Evolutionary conservation across 2,113 vertebrate species (phyloP).

Genomic region (Clarias batrachus): DNA sequence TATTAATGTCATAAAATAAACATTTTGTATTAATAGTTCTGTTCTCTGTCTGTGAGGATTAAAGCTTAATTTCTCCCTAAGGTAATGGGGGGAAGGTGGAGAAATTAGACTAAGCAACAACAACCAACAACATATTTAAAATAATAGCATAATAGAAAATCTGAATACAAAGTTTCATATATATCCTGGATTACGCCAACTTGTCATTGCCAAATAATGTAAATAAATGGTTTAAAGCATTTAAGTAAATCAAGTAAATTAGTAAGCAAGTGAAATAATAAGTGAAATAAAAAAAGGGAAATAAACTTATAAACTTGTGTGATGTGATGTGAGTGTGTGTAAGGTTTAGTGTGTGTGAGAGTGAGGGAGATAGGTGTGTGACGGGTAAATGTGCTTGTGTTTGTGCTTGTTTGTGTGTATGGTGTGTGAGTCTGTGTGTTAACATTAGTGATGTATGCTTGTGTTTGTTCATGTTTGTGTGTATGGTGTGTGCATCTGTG

Average conservation of each 20-base stretch:
- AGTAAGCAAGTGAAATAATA: not conserved
- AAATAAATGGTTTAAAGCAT: not conserved
- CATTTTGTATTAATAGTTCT: conserved; percentile 5
- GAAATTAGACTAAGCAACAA: not conserved
- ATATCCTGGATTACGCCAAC: not conserved
- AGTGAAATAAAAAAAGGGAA: no score
- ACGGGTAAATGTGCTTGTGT: no score
- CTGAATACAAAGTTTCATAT: not conserved
- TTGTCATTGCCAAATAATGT: not conserved
- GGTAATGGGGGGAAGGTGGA: not conserved
- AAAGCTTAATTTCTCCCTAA: not conserved
- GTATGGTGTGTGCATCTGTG: no score
- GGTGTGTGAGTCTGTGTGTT: no score
- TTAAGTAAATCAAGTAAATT: not conserved
- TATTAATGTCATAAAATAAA: not conserved
- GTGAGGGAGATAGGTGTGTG: no score
- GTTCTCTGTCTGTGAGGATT: not conserved
- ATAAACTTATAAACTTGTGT: not conserved
- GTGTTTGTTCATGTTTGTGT: no score
- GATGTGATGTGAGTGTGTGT: no score
- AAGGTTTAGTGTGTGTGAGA: no score
- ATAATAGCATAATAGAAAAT: not conserved
- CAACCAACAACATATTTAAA: not conserved
- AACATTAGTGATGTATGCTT: no score
- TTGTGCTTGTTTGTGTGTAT: no score